phyloP scores from a whole-genome alignment of 2,888 invertebrate species.

The Eupithecia abbreviata region DNA sequence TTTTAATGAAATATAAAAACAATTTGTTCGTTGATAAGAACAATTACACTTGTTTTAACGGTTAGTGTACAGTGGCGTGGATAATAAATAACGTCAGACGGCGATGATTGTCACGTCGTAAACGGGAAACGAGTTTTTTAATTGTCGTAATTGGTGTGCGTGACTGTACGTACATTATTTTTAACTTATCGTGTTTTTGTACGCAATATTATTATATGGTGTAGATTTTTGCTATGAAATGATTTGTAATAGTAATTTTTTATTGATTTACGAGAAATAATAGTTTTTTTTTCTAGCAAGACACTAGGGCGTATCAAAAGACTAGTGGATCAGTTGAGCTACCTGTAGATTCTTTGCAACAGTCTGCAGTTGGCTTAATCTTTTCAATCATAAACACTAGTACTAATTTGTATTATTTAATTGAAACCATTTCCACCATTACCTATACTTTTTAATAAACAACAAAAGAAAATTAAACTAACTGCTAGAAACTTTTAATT shows the following conservation, averaged over 20 bases:
- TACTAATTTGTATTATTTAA: too few relatives aligned
- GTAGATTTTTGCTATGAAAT: background rate
- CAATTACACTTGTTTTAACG: constrained; percentile 33
- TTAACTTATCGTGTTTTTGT: background rate
- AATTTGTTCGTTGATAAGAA: constrained; percentile 40
- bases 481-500: too few relatives aligned
- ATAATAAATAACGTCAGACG: constrained; percentile 52
- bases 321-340: too few relatives aligned
- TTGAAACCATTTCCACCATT: too few relatives aligned
- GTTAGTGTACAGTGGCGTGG: constrained; percentile 24
- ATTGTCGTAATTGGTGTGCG: constrained; percentile 54
- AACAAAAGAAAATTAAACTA: background rate
- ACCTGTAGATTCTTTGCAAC: too few relatives aligned
- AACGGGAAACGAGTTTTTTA: constrained; percentile 64
- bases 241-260: background rate
- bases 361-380: too few relatives aligned
- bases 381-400: too few relatives aligned
- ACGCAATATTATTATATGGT: background rate
- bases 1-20: constrained; percentile 10
- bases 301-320: too few relatives aligned
- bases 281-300: too few relatives aligned
- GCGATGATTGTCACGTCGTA: constrained; percentile 54
- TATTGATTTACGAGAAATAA: too few relatives aligned
- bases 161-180: constrained; percentile 18
- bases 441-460: background rate